These are phyloP conservation scores for Alcedo atthis DNA, from an alignment of 2,797 vertebrate genomes.

Conservation along the genomic window DNA sequence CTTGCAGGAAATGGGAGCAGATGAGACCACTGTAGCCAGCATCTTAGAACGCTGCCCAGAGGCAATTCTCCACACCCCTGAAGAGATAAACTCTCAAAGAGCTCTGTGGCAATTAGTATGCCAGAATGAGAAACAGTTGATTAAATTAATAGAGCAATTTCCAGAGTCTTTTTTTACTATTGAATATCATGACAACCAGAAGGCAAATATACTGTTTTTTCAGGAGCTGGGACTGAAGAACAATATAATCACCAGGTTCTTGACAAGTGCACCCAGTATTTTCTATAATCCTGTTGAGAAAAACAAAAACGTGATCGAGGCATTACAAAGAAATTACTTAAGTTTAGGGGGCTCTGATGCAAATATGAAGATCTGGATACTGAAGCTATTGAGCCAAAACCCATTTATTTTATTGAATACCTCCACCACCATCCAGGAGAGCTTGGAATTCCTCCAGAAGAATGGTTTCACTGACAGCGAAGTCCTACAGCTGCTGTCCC, in stretches of 20 bases:
- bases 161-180: constrained; percentile 91
- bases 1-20: constrained; percentile 86
- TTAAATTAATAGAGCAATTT: constrained; percentile 90
- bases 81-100: constrained; percentile 80
- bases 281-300: constrained; percentile 86
- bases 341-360: constrained; percentile 85
- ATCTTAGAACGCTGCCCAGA: constrained; percentile 90
- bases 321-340: constrained; percentile 84
- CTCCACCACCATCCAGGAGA: constrained; percentile 79
- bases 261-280: constrained; percentile 87
- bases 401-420: constrained; percentile 89
- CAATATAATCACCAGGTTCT: constrained; percentile 87
- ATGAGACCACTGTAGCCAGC: constrained; percentile 73
- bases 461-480: constrained; percentile 83
- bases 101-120: constrained; percentile 90
- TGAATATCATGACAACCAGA: constrained; percentile 82
- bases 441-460: constrained; percentile 85
- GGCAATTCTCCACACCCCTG: constrained; percentile 86
- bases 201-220: constrained; percentile 87
- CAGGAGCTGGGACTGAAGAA: constrained; percentile 88
- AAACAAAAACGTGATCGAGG: constrained; percentile 82
- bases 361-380: constrained; percentile 91
- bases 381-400: constrained; percentile 93
- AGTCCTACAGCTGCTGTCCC: constrained; percentile 88
- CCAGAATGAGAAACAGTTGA: constrained; percentile 81